phyloP scores from a whole-genome alignment of 1,140 invertebrate species.

The Caenorhabditis inopinata region DNA sequence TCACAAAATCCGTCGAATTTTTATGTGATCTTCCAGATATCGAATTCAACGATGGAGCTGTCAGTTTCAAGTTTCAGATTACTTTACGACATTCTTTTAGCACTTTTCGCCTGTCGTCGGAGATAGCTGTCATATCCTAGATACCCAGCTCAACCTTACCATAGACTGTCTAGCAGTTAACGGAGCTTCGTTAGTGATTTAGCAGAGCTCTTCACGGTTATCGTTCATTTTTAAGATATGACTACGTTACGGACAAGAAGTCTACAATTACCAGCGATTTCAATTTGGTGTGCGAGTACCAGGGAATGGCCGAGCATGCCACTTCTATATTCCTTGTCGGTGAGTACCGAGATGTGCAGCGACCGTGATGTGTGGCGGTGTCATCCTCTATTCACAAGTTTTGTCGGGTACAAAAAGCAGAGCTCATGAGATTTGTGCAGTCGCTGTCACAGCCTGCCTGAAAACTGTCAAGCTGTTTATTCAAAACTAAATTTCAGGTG shows the following conservation, averaged over 20 bases:
- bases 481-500: conserved; percentile 31
- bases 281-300: conserved; percentile 43
- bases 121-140: background rate
- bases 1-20: conserved; percentile 35
- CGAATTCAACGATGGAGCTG: background rate
- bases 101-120: background rate
- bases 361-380: too few relatives aligned
- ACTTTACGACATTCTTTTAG: too few relatives aligned
- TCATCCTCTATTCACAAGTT: too few relatives aligned
- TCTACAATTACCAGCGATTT: conserved; percentile 30
- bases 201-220: background rate
- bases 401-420: too few relatives aligned
- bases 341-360: background rate
- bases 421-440: too few relatives aligned
- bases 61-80: too few relatives aligned
- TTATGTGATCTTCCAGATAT: conserved; percentile 15
- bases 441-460: too few relatives aligned
- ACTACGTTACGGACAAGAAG: background rate
- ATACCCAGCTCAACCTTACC: background rate
- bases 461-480: too few relatives aligned
- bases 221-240: background rate
- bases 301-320: conserved; percentile 37
- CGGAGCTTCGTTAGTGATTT: background rate
- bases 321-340: conserved; percentile 48
- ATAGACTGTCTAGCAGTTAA: background rate